Evolutionary conservation across 2,888 invertebrate species (phyloP), one percentile per base, ranked within the genome.

Genomic region (Apocheima hispidaria): DNA sequence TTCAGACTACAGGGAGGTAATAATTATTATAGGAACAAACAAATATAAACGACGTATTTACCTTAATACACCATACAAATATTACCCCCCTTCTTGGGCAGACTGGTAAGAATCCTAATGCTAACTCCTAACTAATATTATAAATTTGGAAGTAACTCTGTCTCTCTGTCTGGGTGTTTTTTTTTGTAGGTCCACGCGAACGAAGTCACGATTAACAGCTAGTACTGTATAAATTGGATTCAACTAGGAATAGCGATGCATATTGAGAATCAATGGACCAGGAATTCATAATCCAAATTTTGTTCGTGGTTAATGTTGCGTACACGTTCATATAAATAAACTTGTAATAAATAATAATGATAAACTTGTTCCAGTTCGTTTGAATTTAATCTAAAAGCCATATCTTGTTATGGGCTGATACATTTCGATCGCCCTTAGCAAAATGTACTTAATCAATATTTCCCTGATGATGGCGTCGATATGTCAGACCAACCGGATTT

Each of bases 401-500:
- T 46, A 46, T 52, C 50, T 52, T 49, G 55, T 51, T 55, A 28
- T 55, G 30, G 49, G 36, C 18, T 36, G 60, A 62, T 56, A 64
- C 50, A 46, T 48, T 63, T 62, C 16, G 46, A 68, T 63, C 46
- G 59, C 64, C 61, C 63, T 66, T 61, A 62, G 66, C 65, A 65
- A 56, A 65, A 67, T 63, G 59, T 52, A 64, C 63, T 69, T 64
- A 65, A 70, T 70, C 49, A 64, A 67, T 30, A 30, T 62, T 72
- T 68, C 64, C 71, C 64, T 63, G 65, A 70, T 71, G 54, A 62
- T 66, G 50, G 57, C 41, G 63, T 69, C 66, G 40, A 69, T 69
- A 65, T 30, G 51, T 67, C 56, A 57, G 52, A 50, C 48, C 23
- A 70, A 70, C 66, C 59, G 60, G 64, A 68, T 74, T 70, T 54